Evolutionary conservation across 2,888 invertebrate species (phyloP), one percentile per base, ranked within the genome.

Genomic region (Antitype chi): DNA sequence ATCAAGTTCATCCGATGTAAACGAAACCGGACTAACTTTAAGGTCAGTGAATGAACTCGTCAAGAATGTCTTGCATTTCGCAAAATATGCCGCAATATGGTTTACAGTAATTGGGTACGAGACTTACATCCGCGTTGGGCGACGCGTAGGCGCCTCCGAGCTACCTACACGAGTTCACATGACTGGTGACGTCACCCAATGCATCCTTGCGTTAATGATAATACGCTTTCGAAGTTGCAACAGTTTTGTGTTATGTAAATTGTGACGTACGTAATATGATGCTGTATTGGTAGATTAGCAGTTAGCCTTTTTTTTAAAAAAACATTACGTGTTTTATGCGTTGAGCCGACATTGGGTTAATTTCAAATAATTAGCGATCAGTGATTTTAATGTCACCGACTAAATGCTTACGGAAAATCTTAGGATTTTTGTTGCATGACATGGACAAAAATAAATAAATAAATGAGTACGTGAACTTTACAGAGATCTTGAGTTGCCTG

Each of bases 151-250:
- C 55, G 73, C 53, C 57, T 25, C 17, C 23, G 38, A 59, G 55
- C 49, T 52, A 59, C 68, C 69, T 59, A 74, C 76, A n/a, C 32
- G 38, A 32, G 23, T 15, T 25, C 53, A 75, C 70, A 17, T 62
- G 43, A 28, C 43, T 28, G 15, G 32, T 84, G 74, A 84, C 81
- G 84, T 84, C 84, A 81, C 17, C 15, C 43, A 55, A 72, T 81
- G 81, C 78, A 84, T 78, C 70, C 66, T 81, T 73, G 71, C 73
- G 20, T 0, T 32, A 76, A 13, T 66, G 49, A n/a, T n/a, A 75
- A 55, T 72, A 52, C 82, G 71, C 72, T 84, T 84, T 84, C 84
- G 63, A 81, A 78, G 52, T 84, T 84, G 72, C 78, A 74, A 53
- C 78, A 81, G 70, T 43, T 47, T 32, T 32, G 64, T 63, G n/a